A percentile compares a stretch with the other conserved stretches of the same genome.
These are phyloP conservation scores for Drosophila pandora DNA, from an alignment of 1,140 invertebrate species.

Conservation along the genomic window DNA sequence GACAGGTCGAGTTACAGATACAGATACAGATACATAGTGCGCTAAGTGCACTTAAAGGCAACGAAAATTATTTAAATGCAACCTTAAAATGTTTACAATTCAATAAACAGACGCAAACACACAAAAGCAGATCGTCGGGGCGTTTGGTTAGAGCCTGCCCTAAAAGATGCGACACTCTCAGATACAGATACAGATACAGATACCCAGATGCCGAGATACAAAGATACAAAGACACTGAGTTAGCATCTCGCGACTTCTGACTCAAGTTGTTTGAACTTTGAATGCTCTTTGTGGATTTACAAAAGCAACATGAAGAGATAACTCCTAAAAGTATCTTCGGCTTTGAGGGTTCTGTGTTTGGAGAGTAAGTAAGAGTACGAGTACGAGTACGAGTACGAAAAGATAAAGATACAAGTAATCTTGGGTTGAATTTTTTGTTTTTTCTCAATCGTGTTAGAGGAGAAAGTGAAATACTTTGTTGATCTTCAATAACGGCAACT, in stretches of 20 bases:
- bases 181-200: constrained; percentile 48
- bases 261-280: constrained; percentile 10
- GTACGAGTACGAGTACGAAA: not conserved
- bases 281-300: constrained; percentile 16
- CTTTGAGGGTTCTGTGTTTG: not conserved
- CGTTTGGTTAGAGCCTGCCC: constrained; percentile 40
- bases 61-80: constrained; percentile 72
- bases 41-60: constrained; percentile 50
- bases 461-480: not conserved
- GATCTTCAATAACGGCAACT: not conserved
- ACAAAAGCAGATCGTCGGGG: constrained; percentile 29
- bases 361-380: no score
- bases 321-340: not conserved
- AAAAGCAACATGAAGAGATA: not conserved
- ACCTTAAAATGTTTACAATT: constrained; percentile 80
- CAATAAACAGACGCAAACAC: constrained; percentile 71
- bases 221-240: constrained; percentile 5
- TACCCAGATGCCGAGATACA: constrained; percentile 11
- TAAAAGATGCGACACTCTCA: constrained; percentile 30
- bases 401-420: not conserved
- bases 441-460: not conserved
- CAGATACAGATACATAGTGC: constrained; percentile 7
- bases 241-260: constrained; percentile 18
- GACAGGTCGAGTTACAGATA: constrained; percentile 1
- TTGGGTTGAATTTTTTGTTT: not conserved